Evolutionary conservation across 2,797 vertebrate species (phyloP).

Genomic region (Margarornis squamiger): DNA sequence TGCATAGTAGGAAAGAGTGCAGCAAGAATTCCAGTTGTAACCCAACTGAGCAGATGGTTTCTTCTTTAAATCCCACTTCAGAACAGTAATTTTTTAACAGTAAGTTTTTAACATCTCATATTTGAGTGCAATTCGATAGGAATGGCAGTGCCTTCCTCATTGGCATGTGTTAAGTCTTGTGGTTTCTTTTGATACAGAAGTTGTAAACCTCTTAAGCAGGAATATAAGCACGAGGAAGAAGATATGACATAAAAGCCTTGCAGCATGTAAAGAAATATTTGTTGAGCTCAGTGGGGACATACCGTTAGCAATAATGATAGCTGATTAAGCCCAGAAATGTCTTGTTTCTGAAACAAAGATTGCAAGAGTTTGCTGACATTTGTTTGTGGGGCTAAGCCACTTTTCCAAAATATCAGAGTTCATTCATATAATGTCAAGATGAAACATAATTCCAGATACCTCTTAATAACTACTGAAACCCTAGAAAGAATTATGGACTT

Average conservation of each 20-base stretch:
- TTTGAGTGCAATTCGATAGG: neutral
- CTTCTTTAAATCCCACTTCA: slow-evolving; percentile 1
- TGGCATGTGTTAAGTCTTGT: neutral
- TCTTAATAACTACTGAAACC: no score
- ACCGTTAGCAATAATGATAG: neutral
- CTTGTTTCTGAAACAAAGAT: no score
- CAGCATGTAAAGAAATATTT: neutral
- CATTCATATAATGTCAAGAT: no score
- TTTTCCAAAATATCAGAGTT: no score
- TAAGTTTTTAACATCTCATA: neutral
- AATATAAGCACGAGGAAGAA: neutral
- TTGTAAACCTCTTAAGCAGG: neutral
- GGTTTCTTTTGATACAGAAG: neutral
- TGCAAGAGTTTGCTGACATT: no score
- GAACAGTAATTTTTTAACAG: neutral
- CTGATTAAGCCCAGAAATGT: neutral
- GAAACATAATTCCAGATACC: no score
- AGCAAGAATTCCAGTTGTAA: neutral
- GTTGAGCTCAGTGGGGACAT: neutral
- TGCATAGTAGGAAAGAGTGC: neutral
- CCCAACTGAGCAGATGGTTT: neutral
- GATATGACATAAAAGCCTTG: neutral
- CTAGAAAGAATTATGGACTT: neutral
- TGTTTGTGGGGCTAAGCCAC: no score
- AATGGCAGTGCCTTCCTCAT: neutral